phyloP scores from a whole-genome alignment of 2,113 vertebrate species.

The Thalassoma bifasciatum region DNA sequence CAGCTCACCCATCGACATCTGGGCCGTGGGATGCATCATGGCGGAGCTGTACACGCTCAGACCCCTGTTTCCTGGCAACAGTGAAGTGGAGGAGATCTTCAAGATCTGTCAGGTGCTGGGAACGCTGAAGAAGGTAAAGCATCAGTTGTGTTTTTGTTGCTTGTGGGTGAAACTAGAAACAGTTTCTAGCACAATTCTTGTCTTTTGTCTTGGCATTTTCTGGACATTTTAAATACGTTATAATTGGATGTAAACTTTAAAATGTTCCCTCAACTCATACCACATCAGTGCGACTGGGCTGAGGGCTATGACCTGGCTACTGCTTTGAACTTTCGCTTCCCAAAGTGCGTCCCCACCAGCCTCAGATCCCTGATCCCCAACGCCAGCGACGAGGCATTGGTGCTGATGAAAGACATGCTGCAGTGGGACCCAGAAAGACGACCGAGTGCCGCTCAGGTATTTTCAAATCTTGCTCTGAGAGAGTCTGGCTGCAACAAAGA shows the following conservation, averaged over 20 bases:
- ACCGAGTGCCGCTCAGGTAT: constrained; percentile 93
- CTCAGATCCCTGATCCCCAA: constrained; percentile 97
- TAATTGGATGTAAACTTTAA: not conserved
- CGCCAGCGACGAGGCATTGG: constrained; percentile 92
- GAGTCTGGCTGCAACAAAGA: not conserved
- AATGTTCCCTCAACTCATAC: constrained; percentile 17
- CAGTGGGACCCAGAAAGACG: constrained; percentile 97
- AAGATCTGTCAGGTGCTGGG: constrained; percentile 99
- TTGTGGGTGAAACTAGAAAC: no score
- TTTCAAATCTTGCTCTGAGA: not conserved
- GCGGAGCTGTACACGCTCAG: constrained; percentile 95
- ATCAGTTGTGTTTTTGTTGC: not conserved
- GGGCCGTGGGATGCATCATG: constrained; percentile 99
- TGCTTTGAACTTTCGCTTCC: constrained; percentile 97
- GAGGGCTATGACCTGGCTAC: constrained; percentile 94
- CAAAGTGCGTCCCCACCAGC: constrained; percentile 93
- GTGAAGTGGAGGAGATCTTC: constrained; percentile 98
- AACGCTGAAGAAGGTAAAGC: constrained; percentile 92
- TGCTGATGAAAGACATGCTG: constrained; percentile 92
- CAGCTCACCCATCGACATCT: constrained; percentile 96
- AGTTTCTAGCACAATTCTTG: not conserved
- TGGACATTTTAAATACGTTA: no score
- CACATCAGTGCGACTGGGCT: constrained; percentile 91
- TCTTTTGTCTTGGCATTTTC: not conserved
- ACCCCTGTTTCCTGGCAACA: constrained; percentile 98